Base-by-base conservation (phyloP, 2,888 invertebrate species). In the Hypolimnas misippus region DNA sequence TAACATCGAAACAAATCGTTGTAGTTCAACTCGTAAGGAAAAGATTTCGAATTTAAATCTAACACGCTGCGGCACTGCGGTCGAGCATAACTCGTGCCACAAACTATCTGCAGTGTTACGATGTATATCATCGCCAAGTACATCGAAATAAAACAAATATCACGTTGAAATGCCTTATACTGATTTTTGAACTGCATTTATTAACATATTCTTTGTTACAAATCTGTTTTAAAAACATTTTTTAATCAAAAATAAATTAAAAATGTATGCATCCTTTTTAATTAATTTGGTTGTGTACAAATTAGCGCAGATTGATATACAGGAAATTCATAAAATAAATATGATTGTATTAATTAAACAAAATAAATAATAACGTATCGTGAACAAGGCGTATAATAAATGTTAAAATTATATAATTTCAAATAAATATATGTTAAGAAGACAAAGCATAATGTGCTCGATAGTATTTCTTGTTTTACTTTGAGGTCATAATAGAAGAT, bases 401-500 rank as follows among this genome's bases (percentile, higher is more conserved):
- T n/a, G n/a, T n/a, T n/a, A 33, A 33, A 10, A 33, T 8, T 38
- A 12, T 38, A 38, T n/a, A 3, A 12, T 35, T 2, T n/a, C n/a
- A n/a, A 38, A 38, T n/a, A 38, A n/a, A 38, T 3, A n/a, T 3
- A n/a, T n/a, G 8, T 19, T 8, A 19, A 7, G 12, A 10, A 7
- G 3, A n/a, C n/a, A 6, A 42, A 42, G 17, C 42, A 33, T 8
- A 8, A 33, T 42, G 7, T 17, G 12, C 17, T 33, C 16, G 31
- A n/a, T 59, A 10, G 17, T 14, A 38, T 38, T 46, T 12, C 35
- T 38, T 17, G 17, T 38, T 49, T 49, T 7, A 38, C 19, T 54
- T 54, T 38, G 29, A 38, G 54, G 44, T 54, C 46, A 53, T 19
- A 33, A 14, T 33, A 38, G 14, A 21, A 29, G 29, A 29, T 38